Percentiles rank a stretch among this genome's conserved stretches.
phyloP scores from a whole-genome alignment of 2,113 vertebrate genomes.

The Copsychus sechellarum region DNA sequence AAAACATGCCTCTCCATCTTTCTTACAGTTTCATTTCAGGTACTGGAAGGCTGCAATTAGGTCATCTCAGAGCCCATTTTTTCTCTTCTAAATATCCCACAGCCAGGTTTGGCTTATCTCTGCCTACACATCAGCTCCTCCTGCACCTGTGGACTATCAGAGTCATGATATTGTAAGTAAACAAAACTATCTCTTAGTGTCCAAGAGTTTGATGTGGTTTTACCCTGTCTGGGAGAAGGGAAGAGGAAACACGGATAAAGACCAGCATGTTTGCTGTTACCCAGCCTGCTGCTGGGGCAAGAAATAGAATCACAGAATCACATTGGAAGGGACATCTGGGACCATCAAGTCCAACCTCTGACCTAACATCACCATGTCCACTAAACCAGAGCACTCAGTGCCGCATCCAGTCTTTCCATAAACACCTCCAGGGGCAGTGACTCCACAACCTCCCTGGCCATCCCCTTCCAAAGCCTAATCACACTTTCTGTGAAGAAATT shows the following conservation, averaged over 20 bases:
- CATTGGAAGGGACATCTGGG: background rate
- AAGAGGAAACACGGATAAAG: background rate
- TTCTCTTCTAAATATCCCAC: background rate
- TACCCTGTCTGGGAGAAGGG: background rate
- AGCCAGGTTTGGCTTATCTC: background rate
- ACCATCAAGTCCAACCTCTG: background rate
- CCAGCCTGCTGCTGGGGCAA: background rate
- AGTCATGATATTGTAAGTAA: background rate
- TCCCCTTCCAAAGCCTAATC: background rate
- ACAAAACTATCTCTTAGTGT: background rate
- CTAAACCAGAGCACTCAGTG: background rate
- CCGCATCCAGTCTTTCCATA: background rate
- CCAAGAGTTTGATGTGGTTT: background rate
- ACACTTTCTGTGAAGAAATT: background rate
- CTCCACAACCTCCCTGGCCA: background rate
- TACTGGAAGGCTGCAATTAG: background rate
- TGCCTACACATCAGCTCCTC: background rate
- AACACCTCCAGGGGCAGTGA: background rate
- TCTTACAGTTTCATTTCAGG: background rate
- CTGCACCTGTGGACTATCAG: background rate
- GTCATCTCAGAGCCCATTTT: background rate
- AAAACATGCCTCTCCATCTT: background rate
- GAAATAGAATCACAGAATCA: background rate
- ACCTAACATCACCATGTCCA: background rate
- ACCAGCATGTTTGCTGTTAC: background rate